phyloP scores from a whole-genome alignment of 2,797 vertebrate species.

The Pantherophis alleghaniensis region DNA sequence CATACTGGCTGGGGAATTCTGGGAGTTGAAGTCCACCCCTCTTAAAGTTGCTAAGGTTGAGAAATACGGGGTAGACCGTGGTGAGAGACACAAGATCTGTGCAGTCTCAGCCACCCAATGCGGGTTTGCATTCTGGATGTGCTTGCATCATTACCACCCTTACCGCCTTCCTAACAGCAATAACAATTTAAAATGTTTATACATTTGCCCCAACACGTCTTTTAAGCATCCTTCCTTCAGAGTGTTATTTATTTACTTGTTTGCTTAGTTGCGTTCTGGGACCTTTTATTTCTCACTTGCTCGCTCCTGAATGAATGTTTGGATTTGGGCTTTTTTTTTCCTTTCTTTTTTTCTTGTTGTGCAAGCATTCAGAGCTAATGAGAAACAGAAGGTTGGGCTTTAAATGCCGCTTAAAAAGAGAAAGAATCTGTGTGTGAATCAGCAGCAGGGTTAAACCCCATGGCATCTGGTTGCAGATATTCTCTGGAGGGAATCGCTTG shows the following conservation, averaged over 20 bases:
- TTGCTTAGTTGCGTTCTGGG: background rate
- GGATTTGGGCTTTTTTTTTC: rapidly evolving
- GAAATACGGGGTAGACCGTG: background rate
- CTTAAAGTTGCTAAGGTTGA: background rate
- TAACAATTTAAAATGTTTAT: background rate
- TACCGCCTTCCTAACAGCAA: background rate
- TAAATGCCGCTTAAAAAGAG: background rate
- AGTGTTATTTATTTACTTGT: background rate
- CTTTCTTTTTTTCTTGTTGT: background rate
- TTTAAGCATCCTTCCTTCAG: background rate
- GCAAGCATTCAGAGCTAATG: background rate
- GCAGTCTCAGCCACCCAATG: background rate
- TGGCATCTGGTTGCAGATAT: background rate
- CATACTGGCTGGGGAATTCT: no score
- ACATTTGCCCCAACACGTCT: background rate
- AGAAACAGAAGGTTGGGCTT: background rate
- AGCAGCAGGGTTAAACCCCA: background rate
- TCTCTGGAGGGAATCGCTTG: background rate
- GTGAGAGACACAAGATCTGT: background rate
- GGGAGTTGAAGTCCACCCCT: no score
- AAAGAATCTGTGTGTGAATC: background rate
- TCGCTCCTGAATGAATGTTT: background rate
- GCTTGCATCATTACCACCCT: background rate
- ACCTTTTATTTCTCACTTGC: background rate
- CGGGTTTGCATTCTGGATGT: background rate